These are phyloP conservation scores for Morpho helenor DNA, from an alignment of 2,888 invertebrate species.

Conservation along the genomic window DNA sequence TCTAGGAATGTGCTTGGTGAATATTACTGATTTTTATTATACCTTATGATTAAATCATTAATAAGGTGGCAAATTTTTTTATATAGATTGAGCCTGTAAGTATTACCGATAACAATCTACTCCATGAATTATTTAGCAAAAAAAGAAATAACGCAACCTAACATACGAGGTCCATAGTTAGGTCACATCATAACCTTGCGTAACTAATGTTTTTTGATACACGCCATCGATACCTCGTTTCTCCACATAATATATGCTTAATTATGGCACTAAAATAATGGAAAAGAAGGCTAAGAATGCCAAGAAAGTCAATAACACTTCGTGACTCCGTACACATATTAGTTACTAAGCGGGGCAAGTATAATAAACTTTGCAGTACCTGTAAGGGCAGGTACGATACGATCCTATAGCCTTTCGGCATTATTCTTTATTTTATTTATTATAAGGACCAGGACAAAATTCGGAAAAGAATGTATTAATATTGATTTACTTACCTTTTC, in stretches of 20 bases:
- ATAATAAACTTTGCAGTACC: slow-evolving; percentile 38
- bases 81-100: too few relatives aligned
- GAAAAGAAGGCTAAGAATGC: slow-evolving; percentile 44
- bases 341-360: slow-evolving; percentile 63
- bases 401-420: too few relatives aligned
- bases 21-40: too few relatives aligned
- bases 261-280: slow-evolving; percentile 44
- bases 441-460: neutral
- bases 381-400: neutral
- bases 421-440: neutral
- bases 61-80: too few relatives aligned
- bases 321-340: slow-evolving; percentile 64
- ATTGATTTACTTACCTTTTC: too few relatives aligned
- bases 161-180: neutral
- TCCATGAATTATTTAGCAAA: too few relatives aligned
- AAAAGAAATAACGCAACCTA: neutral
- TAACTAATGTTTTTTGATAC: neutral
- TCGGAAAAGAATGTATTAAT: too few relatives aligned
- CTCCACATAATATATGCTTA: slow-evolving; percentile 14
- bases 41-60: too few relatives aligned
- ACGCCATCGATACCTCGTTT: slow-evolving; percentile 1
- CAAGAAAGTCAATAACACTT: slow-evolving; percentile 47
- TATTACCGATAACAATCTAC: too few relatives aligned
- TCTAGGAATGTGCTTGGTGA: too few relatives aligned
- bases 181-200: neutral